phyloP scores from a whole-genome alignment of 2,797 vertebrate genomes.

The Pangasius sanitwongsei region DNA sequence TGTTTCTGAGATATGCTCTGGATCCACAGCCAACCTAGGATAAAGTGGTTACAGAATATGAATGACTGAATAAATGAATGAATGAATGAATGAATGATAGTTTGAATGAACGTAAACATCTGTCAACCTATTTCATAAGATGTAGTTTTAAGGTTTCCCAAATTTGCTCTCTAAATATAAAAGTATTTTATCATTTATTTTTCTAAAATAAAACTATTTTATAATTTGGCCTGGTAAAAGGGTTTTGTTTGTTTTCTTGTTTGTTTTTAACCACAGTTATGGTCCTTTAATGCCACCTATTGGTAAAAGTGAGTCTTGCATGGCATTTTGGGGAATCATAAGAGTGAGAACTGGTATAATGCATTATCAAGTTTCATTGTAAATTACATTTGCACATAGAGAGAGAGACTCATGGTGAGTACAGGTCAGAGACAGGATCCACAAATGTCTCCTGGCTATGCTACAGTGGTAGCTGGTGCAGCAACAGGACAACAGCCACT shows the following conservation, averaged over 20 bases:
- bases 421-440: not conserved
- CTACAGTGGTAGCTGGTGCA: not conserved
- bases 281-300: constrained; percentile 41
- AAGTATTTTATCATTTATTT: not conserved
- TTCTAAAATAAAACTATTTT: not conserved
- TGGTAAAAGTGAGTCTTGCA: constrained; percentile 29
- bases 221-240: not conserved
- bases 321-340: not conserved
- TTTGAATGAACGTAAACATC: no score
- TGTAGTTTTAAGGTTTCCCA: not conserved
- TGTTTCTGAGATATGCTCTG: not conserved
- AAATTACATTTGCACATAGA: not conserved
- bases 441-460: not conserved
- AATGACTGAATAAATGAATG: not conserved
- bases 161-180: not conserved
- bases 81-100: not conserved
- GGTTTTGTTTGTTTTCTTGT: not conserved
- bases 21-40: not conserved
- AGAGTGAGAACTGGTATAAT: not conserved
- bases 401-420: not conserved
- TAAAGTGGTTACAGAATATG: not conserved
- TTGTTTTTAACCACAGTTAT: not conserved
- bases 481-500: not conserved
- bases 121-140: not conserved
- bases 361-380: not conserved